These are phyloP conservation scores for Drosophila malerkotliana DNA, from an alignment of 1,140 invertebrate species.

Conservation along the genomic window DNA sequence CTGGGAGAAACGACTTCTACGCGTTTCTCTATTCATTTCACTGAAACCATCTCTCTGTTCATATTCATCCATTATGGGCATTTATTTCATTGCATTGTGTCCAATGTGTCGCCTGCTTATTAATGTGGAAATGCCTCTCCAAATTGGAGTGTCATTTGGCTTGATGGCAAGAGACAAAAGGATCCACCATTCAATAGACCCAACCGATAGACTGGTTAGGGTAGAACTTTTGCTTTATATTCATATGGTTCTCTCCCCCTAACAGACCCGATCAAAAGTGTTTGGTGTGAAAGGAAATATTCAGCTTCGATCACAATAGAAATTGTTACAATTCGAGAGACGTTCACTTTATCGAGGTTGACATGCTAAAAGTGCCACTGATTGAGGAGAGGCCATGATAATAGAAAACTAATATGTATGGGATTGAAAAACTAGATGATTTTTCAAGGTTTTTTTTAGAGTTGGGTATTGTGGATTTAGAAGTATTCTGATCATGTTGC, in stretches of 20 bases:
- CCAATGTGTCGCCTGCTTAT: slow-evolving; percentile 70
- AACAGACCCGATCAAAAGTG: slow-evolving; percentile 39
- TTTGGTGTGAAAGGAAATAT: slow-evolving; percentile 52
- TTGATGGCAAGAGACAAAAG: slow-evolving; percentile 46
- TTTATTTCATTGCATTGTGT: slow-evolving; percentile 68
- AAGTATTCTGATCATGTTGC: too few species aligned
- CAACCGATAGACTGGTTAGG: slow-evolving; percentile 40
- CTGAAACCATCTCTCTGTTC: slow-evolving; percentile 31
- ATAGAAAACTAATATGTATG: slow-evolving; percentile 29
- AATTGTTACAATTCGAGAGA: slow-evolving; percentile 40
- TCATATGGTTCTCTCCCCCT: slow-evolving; percentile 13
- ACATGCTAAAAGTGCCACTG: slow-evolving; percentile 45
- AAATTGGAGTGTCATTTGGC: slow-evolving; percentile 79
- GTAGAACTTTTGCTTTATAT: slow-evolving; percentile 37
- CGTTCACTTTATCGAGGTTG: slow-evolving; percentile 42
- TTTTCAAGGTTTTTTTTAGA: slow-evolving; percentile 11
- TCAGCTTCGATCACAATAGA: slow-evolving; percentile 28
- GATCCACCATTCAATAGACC: slow-evolving; percentile 47
- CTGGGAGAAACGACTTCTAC: slow-evolving; percentile 68
- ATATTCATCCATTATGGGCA: slow-evolving; percentile 52
- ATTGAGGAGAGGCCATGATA: slow-evolving; percentile 29
- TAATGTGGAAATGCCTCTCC: slow-evolving; percentile 81
- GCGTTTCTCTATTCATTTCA: slow-evolving; percentile 38
- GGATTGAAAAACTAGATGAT: slow-evolving; percentile 1
- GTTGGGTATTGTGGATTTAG: too few species aligned